phyloP scores from a whole-genome alignment of 2,113 vertebrate genomes.

The Lophius piscatorius region DNA sequence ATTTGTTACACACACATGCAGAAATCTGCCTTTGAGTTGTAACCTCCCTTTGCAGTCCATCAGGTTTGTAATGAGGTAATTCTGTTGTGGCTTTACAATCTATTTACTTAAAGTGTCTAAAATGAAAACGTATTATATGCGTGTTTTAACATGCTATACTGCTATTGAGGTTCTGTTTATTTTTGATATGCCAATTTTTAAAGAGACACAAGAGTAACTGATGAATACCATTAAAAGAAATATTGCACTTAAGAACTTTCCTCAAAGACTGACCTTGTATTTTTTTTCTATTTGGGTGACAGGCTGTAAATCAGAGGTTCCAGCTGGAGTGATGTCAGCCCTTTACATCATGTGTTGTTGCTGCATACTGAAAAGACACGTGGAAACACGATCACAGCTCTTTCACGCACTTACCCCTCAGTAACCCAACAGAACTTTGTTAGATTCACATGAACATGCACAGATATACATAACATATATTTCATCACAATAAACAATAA shows the following conservation, averaged over 20 bases:
- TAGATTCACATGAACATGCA: slow-evolving; percentile 9
- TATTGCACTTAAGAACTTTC: slow-evolving; percentile 15
- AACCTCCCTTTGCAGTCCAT: no score
- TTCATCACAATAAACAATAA: no score
- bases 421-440: slow-evolving; percentile 17
- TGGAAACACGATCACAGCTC: slow-evolving; percentile 42
- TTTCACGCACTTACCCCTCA: slow-evolving; percentile 40
- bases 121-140: background rate
- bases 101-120: background rate
- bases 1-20: background rate
- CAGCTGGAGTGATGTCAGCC: slow-evolving; percentile 72
- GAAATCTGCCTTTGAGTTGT: background rate
- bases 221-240: no score
- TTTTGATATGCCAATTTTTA: background rate
- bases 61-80: no score
- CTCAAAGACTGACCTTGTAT: slow-evolving; percentile 61
- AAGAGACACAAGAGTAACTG: no score
- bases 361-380: slow-evolving; percentile 57
- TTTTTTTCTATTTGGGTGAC: slow-evolving; percentile 37
- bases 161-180: background rate
- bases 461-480: background rate
- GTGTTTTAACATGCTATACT: background rate
- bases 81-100: background rate
- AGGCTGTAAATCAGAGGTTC: slow-evolving; percentile 67
- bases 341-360: slow-evolving; percentile 73